Conservation (phyloP, 35 echinoderm and acorn worm species). For the Ophioderma brevispina region DNA sequence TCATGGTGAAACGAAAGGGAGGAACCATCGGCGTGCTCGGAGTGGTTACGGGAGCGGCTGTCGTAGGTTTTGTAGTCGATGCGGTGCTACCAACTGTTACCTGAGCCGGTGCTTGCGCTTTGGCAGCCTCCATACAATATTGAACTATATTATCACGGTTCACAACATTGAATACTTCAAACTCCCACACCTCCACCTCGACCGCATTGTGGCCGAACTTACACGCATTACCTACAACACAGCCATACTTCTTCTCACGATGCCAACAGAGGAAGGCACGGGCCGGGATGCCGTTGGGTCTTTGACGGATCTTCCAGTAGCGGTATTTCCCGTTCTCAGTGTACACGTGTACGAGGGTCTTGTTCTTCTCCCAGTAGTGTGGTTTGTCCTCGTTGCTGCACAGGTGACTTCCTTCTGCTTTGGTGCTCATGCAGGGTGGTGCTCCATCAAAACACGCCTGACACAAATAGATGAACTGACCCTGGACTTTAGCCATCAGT, state of each 20-base stretch:
- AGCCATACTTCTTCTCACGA: constrained; percentile 55
- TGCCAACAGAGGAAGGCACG: constrained; percentile 68
- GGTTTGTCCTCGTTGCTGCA: constrained; percentile 50
- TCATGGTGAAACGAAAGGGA: not conserved
- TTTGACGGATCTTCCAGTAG: constrained; percentile 64
- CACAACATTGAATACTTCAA: constrained; percentile 45
- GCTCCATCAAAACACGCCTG: constrained; percentile 66
- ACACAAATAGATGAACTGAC: constrained; percentile 72
- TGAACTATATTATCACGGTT: constrained; percentile 53
- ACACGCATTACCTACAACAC: constrained; percentile 51
- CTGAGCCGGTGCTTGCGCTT: not conserved
- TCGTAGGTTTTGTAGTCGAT: not conserved
- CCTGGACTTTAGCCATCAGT: constrained; percentile 44
- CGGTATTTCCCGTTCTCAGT: constrained; percentile 29
- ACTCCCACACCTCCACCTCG: constrained; percentile 80
- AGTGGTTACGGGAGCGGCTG: not conserved
- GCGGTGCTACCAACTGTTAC: not conserved
- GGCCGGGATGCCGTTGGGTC: constrained; percentile 64
- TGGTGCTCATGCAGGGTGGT: constrained; percentile 50
- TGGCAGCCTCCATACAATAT: constrained; percentile 34
- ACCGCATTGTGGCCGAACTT: constrained; percentile 76
- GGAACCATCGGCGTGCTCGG: not conserved
- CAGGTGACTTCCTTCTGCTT: not conserved
- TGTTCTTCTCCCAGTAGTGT: constrained; percentile 60
- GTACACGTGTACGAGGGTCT: constrained; percentile 46